These are phyloP conservation scores for Aptenodytes patagonicus DNA, from an alignment of 2,113 vertebrate genomes.

Conservation along the genomic window DNA sequence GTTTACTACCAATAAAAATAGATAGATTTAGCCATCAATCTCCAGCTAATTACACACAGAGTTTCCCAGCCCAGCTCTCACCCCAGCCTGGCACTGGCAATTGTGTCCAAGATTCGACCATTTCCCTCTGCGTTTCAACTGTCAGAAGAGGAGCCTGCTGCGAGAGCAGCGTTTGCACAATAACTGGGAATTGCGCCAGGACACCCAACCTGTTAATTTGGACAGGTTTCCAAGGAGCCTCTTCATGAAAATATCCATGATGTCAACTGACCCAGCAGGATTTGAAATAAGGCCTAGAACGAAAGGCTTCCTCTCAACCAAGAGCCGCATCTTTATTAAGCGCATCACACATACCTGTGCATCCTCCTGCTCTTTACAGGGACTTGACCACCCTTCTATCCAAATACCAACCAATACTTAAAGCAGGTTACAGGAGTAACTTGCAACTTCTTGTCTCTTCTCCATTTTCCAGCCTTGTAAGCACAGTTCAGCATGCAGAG, in stretches of 20 bases:
- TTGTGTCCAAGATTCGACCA: background rate
- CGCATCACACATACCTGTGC: rapidly evolving
- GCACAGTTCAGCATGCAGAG: background rate
- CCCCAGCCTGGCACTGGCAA: background rate
- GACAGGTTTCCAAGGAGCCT: background rate
- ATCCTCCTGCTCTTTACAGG: background rate
- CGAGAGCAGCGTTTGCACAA: background rate
- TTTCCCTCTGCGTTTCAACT: background rate
- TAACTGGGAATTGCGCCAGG: background rate
- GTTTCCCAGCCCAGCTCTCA: background rate
- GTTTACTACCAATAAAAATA: background rate
- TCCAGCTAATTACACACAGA: background rate
- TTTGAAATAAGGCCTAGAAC: background rate
- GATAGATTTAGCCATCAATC: background rate
- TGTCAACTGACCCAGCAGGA: background rate
- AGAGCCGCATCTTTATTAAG: background rate
- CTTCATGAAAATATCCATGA: background rate
- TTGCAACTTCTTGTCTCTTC: background rate
- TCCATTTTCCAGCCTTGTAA: rapidly evolving
- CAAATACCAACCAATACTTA: background rate
- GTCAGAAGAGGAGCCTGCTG: background rate
- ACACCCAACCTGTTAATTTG: background rate
- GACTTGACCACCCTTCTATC: background rate
- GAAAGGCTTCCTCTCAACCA: background rate
- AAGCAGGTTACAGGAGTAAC: background rate